phyloP scores from a whole-genome alignment of 2,888 invertebrate species.

The Xestia sexstrigata region DNA sequence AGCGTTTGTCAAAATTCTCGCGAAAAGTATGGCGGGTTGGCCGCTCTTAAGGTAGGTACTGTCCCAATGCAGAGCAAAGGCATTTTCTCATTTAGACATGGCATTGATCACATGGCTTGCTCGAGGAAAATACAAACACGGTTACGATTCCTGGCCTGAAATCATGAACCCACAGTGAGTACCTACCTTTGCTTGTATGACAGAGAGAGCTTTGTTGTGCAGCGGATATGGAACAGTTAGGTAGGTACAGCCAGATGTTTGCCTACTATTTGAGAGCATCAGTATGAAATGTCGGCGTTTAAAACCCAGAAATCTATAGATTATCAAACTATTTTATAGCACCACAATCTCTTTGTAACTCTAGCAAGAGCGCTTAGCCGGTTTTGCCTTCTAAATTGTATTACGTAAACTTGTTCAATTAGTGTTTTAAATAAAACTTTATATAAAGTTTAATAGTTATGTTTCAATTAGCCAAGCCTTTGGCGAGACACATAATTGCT shows the following conservation, averaged over 20 bases:
- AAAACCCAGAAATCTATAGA: conserved; percentile 3
- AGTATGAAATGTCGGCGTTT: background rate
- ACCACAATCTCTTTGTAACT: conserved; percentile 64
- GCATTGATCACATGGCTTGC: too few species aligned
- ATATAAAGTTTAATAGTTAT: background rate
- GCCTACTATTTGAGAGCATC: background rate
- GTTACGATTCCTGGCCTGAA: too few species aligned
- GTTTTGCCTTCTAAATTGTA: conserved; percentile 14
- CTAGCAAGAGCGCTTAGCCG: conserved; percentile 58
- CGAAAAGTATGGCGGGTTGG: too few species aligned
- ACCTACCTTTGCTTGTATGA: background rate
- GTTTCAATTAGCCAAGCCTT: conserved; percentile 35
- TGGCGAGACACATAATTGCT: conserved; percentile 12
- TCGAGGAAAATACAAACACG: too few species aligned
- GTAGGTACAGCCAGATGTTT: conserved; percentile 6
- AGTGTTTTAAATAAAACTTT: conserved; percentile 4
- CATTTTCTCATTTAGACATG: too few species aligned
- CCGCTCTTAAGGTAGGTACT: too few species aligned
- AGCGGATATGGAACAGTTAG: background rate
- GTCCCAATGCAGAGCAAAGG: too few species aligned
- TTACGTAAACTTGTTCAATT: conserved; percentile 30
- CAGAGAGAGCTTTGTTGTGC: background rate
- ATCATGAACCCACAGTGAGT: background rate
- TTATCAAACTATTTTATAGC: conserved; percentile 69
- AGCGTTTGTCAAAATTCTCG: too few species aligned